Base-by-base conservation (phyloP, 2,797 vertebrate genomes). In the Notoglanidium macrostoma region DNA sequence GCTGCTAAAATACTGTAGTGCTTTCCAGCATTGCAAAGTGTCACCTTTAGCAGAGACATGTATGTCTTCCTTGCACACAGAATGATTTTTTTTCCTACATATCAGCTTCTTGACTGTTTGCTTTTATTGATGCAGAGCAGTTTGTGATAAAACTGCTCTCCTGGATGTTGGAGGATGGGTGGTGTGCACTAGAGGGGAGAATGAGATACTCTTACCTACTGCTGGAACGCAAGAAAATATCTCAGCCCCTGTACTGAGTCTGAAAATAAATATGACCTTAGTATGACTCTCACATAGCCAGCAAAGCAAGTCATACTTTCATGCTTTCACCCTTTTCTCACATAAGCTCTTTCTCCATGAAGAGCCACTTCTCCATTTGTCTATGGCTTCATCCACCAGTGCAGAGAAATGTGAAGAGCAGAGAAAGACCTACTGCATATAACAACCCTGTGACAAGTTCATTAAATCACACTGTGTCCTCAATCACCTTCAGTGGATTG, bases 401-500 rank as follows among this genome's bases (percentile, higher is more conserved):
- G 2, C 26, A 65, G 21, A 44, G 8, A 15, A 49, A 65, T 29
- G 32, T 2, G n/a, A 15, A n/a, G 57, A 80, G 57, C 57, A 46
- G 23, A 61, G 35, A 61, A 8, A 84, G 17, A 61, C 44, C 57
- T 65, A 59, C 11, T 21, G 11, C 80, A 87, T 32, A 46, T 86
- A 55, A 84, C 68, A 46, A 46, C 40, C 82, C 86, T 83, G 79
- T 74, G 49, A 83, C 44, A 44, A 85, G 86, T 86, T 86, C 80
- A 89, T 87, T 86, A 87, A 65, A 84, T 59, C 68, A 57, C 68
- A 57, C 70, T 14, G n/a, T 65, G 84, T 83, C 19, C 46, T 88
- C 74, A 78, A 59, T 84, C 81, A 89, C 68, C 82, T 57, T 87
- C 54, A 68, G 7, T 51, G 76, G 44, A 81, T 65, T 86, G 81